phyloP scores from a whole-genome alignment of 2,888 invertebrate species.

The Drosophila greeni region DNA sequence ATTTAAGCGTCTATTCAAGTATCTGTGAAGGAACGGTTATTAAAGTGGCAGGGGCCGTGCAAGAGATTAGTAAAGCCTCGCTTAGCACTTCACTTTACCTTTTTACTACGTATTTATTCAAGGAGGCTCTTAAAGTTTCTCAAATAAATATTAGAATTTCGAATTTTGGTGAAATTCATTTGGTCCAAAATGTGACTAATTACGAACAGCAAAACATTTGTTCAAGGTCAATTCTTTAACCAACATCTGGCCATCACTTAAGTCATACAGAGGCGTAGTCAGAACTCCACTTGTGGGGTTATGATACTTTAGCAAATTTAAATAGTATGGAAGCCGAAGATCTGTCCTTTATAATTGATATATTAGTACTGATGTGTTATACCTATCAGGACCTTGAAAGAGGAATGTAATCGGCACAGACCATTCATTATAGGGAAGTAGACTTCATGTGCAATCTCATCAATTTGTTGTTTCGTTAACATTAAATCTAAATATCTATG shows the following conservation, averaged over 20 bases:
- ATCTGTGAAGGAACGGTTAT: constrained; percentile 34
- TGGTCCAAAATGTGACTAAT: constrained; percentile 15
- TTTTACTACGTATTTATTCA: neutral
- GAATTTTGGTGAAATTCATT: constrained; percentile 16
- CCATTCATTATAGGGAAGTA: too few species aligned
- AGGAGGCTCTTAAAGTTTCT: neutral
- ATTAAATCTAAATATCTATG: neutral
- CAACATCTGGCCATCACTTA: constrained; percentile 20
- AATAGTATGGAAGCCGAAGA: too few species aligned
- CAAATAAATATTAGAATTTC: neutral
- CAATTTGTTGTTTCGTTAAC: neutral
- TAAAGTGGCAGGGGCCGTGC: constrained; percentile 26
- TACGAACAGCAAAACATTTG: neutral
- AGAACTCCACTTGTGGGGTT: neutral
- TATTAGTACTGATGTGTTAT: too few species aligned
- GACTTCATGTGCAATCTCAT: neutral
- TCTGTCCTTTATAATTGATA: too few species aligned
- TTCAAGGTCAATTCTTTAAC: constrained; percentile 20
- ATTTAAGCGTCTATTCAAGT: constrained; percentile 29
- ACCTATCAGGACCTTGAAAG: too few species aligned
- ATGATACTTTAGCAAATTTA: neutral
- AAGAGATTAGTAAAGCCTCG: constrained; percentile 19
- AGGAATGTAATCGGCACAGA: too few species aligned
- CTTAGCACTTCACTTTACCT: neutral
- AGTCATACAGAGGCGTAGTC: constrained; percentile 10